A percentile compares a stretch with the other conserved stretches of the same genome.
These are phyloP conservation scores for Anoplius nigerrimus DNA, from an alignment of 2,888 invertebrate genomes.

Conservation along the genomic window DNA sequence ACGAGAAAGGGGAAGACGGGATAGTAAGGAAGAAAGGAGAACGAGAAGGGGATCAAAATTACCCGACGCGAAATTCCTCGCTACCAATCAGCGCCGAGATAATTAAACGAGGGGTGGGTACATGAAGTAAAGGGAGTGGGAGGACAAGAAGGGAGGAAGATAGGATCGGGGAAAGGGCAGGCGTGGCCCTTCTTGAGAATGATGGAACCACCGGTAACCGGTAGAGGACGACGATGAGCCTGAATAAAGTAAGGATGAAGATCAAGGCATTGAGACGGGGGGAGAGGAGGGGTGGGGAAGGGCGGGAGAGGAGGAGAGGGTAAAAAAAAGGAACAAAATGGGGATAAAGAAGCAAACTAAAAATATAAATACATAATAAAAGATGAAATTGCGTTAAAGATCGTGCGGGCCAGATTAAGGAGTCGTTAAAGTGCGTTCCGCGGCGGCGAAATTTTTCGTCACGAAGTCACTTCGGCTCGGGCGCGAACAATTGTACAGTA, in stretches of 20 bases:
- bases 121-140: slow-evolving; percentile 47
- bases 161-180: slow-evolving; percentile 71
- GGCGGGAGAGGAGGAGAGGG: neutral
- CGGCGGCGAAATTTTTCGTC: no score
- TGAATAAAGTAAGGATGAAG: slow-evolving; percentile 45
- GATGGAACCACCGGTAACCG: neutral
- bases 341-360: neutral
- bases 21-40: slow-evolving; percentile 37
- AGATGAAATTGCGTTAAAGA: no score
- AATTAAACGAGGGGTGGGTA: slow-evolving; percentile 73
- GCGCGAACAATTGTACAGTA: no score
- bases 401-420: no score
- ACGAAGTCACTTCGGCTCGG: no score
- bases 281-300: neutral
- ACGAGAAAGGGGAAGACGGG: slow-evolving; percentile 10
- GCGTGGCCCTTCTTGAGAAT: slow-evolving; percentile 60
- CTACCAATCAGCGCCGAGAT: slow-evolving; percentile 73
- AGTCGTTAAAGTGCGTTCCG: no score
- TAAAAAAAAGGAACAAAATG: neutral
- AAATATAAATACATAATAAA: no score
- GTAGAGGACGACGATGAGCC: slow-evolving; percentile 51
- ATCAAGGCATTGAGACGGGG: slow-evolving; percentile 11
- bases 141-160: slow-evolving; percentile 55
- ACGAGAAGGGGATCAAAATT: slow-evolving; percentile 70
- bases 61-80: slow-evolving; percentile 72